phyloP scores from a whole-genome alignment of 2,113 vertebrate species.

The Ochotona princeps region DNA sequence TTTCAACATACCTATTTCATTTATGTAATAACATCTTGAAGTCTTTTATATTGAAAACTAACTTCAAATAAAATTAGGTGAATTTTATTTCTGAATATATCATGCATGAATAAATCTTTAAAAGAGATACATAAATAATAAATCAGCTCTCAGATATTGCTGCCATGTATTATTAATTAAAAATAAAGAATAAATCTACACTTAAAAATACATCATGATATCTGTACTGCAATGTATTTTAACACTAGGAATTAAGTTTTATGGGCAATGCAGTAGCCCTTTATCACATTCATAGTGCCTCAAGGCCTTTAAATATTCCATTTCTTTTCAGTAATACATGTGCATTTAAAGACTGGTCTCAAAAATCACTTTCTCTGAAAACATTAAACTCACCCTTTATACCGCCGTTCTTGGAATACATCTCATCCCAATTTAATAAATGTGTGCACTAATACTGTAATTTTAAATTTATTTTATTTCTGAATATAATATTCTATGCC shows the following conservation, averaged over 20 bases:
- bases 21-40: constrained; percentile 69
- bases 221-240: constrained; percentile 71
- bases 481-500: neutral
- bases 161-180: constrained; percentile 87
- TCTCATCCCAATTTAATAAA: neutral
- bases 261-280: constrained; percentile 4
- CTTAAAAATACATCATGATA: constrained; percentile 74
- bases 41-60: constrained; percentile 73
- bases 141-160: constrained; percentile 81
- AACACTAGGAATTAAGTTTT: constrained; percentile 60
- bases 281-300: neutral
- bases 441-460: neutral
- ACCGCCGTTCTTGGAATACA: neutral
- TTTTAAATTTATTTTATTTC: neutral
- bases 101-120: constrained; percentile 83
- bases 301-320: constrained; percentile 4
- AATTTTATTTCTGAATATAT: constrained; percentile 85
- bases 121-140: constrained; percentile 85
- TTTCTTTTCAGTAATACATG: neutral
- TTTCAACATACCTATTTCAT: constrained; percentile 53
- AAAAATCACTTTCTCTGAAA: neutral
- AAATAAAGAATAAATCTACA: constrained; percentile 82
- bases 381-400: neutral
- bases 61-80: constrained; percentile 79
- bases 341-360: neutral